A percentile compares a stretch with the other conserved stretches of the same genome.
Conservation (phyloP, 2,888 invertebrate species). For the Zootermopsis nevadensis region DNA sequence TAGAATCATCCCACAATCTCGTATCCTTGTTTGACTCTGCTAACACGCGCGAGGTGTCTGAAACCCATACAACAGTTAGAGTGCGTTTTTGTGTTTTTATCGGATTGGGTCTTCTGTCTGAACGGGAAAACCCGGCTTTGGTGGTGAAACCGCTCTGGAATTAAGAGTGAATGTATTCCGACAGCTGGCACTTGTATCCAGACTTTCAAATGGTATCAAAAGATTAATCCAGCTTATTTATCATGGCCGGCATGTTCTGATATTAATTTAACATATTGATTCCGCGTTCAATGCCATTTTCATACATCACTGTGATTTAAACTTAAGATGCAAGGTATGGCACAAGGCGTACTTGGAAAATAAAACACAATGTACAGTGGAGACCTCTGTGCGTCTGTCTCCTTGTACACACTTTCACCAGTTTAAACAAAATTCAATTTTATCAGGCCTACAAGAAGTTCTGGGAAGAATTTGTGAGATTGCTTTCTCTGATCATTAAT, state of each 20-base stretch:
- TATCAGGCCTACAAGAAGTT: no score
- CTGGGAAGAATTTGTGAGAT: no score
- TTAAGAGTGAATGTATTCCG: slow-evolving; percentile 31
- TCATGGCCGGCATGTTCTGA: not conserved
- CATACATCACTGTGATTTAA: no score
- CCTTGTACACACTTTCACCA: no score
- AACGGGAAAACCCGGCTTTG: slow-evolving; percentile 32
- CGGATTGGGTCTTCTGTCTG: slow-evolving; percentile 23
- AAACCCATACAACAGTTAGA: not conserved
- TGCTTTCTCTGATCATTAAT: no score
- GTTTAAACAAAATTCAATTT: no score
- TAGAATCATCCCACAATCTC: no score
- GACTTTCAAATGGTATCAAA: not conserved
- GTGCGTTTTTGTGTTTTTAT: slow-evolving; percentile 41
- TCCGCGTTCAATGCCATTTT: no score
- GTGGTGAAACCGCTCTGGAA: slow-evolving; percentile 26
- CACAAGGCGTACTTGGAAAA: no score
- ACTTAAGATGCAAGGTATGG: no score
- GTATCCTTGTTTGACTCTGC: slow-evolving; percentile 9
- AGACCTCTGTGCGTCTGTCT: no score
- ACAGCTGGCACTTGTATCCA: not conserved
- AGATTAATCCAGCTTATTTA: not conserved
- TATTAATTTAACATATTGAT: not conserved
- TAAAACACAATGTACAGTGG: no score
- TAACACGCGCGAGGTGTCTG: slow-evolving; percentile 10